These are phyloP conservation scores for Saxicola maurus DNA, from an alignment of 2,797 vertebrate genomes.

Conservation along the genomic window DNA sequence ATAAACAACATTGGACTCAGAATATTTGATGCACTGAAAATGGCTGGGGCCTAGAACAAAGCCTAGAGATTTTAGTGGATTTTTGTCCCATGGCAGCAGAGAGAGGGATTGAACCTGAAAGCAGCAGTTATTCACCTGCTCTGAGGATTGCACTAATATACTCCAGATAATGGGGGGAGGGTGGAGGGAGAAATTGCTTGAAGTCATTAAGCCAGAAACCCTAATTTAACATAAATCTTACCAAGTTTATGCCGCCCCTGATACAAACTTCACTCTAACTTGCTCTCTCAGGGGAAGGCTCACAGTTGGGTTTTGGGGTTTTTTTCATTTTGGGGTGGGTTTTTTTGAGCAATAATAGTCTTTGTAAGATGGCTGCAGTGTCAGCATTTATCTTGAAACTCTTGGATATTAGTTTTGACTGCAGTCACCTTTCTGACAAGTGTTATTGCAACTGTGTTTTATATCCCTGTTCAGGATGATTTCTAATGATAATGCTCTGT, in stretches of 20 bases:
- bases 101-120: slow-evolving; percentile 22
- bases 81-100: background rate
- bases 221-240: slow-evolving; percentile 59
- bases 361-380: slow-evolving; percentile 74
- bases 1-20: background rate
- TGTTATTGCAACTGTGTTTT: slow-evolving; percentile 81
- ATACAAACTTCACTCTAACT: slow-evolving; percentile 63
- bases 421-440: slow-evolving; percentile 82
- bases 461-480: slow-evolving; percentile 82
- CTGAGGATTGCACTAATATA: slow-evolving; percentile 39
- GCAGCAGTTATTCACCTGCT: slow-evolving; percentile 53
- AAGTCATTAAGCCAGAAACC: slow-evolving; percentile 63
- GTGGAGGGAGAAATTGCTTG: slow-evolving; percentile 59
- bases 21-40: background rate
- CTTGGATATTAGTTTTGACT: slow-evolving; percentile 84
- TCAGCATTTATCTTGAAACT: slow-evolving; percentile 81
- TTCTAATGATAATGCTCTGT: slow-evolving; percentile 81
- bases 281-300: slow-evolving; percentile 59
- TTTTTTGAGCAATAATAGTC: slow-evolving; percentile 70
- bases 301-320: slow-evolving; percentile 43
- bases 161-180: slow-evolving; percentile 27
- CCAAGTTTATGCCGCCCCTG: slow-evolving; percentile 61
- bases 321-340: background rate
- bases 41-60: background rate
- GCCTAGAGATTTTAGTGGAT: background rate